Evolutionary conservation across 2,797 vertebrate species (phyloP).

Genomic region (Gastrophryne carolinensis): DNA sequence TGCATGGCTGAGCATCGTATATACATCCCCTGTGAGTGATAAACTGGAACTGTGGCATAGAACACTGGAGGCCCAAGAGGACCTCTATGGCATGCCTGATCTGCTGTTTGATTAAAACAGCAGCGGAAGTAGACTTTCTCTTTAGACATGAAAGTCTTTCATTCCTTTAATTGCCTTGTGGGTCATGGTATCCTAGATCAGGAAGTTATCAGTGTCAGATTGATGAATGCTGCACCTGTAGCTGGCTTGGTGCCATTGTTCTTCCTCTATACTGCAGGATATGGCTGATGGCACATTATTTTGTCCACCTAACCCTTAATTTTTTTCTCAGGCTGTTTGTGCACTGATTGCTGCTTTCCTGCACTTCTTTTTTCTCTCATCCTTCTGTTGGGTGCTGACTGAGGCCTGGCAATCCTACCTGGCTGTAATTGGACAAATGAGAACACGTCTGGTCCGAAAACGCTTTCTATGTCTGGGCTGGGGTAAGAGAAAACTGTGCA

Average conservation of each 20-base stretch:
- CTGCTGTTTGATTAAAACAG: too few species aligned
- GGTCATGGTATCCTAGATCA: too few species aligned
- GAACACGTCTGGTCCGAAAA: conserved; percentile 94
- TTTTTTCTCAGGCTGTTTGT: conserved; percentile 82
- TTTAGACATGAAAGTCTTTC: too few species aligned
- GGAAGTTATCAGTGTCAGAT: too few species aligned
- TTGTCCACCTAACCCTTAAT: neutral
- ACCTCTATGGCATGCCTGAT: too few species aligned
- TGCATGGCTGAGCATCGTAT: too few species aligned
- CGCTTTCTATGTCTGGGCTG: conserved; percentile 98
- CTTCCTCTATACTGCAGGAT: neutral
- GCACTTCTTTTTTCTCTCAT: conserved; percentile 98
- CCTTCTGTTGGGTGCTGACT: conserved; percentile 98
- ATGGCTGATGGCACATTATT: neutral
- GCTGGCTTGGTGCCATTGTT: neutral
- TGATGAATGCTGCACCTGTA: neutral
- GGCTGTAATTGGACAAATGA: conserved; percentile 94
- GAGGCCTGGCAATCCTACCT: conserved; percentile 99
- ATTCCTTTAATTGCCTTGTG: too few species aligned
- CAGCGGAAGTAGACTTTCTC: too few species aligned
- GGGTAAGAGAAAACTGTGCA: conserved; percentile 75
- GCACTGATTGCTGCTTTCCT: conserved; percentile 95
- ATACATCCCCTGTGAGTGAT: too few species aligned
- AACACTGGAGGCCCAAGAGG: too few species aligned
- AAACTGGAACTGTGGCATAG: too few species aligned